Percentiles rank a stretch among this genome's conserved stretches.
phyloP scores from a whole-genome alignment of 1,140 invertebrate genomes.

The Pseudomyrmex gracilis region DNA sequence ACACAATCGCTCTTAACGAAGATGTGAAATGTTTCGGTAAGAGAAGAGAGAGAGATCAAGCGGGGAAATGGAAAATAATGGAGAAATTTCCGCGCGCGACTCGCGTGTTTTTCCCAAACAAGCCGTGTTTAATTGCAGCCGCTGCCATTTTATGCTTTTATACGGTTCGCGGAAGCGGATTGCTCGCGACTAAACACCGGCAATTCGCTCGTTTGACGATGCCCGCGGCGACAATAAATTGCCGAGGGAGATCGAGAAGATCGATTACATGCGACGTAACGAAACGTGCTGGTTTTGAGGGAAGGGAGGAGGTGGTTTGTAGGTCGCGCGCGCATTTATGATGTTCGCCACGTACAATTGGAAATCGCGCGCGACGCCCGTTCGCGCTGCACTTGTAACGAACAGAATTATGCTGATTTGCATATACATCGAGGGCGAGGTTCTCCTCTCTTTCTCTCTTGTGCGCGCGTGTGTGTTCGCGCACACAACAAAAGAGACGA shows the following conservation, averaged over 20 bases:
- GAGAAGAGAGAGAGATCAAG: no score
- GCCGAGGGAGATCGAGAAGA: neutral
- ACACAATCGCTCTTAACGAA: neutral
- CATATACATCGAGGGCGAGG: neutral
- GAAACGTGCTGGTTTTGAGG: neutral
- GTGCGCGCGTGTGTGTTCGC: neutral
- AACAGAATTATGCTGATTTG: slow-evolving; percentile 51
- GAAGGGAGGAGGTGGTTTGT: no score
- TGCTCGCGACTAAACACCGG: neutral
- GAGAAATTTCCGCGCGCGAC: no score
- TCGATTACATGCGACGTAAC: slow-evolving; percentile 28
- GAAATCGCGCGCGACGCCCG: slow-evolving; percentile 45
- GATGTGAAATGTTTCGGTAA: neutral
- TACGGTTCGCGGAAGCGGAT: neutral
- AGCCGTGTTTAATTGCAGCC: neutral
- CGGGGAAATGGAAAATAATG: no score
- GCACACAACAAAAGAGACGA: slow-evolving; percentile 17
- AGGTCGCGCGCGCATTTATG: slow-evolving; percentile 2
- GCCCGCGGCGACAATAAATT: slow-evolving; percentile 6
- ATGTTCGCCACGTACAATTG: slow-evolving; percentile 36
- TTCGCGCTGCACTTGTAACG: slow-evolving; percentile 23
- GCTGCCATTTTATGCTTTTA: neutral
- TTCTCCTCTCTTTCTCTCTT: no score
- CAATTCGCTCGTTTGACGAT: neutral
- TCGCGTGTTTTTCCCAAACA: no score